Base-by-base conservation (phyloP, 1,140 invertebrate species). In the Manduca sexta region DNA sequence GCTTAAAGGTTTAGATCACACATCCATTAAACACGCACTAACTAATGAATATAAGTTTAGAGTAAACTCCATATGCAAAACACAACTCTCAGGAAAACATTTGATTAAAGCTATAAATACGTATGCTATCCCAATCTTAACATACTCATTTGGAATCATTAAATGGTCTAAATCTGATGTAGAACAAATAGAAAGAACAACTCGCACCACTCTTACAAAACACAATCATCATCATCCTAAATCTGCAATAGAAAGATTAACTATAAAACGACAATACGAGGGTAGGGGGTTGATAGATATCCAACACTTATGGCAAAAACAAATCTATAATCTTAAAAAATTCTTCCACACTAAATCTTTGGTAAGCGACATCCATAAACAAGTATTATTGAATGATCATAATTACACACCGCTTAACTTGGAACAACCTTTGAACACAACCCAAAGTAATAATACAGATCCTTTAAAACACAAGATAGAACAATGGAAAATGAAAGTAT, bases 61-160 rank as follows among this genome's bases (percentile, higher is more conserved):
- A 52, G 10, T 59, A 11, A 51, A 43, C 14, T 0, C 11, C 11
- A 18, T 60, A 14, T 49, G 48, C 13, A 58, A 60, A 29, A 49
- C 26, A 2, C 16, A 60, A 31, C 21, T 65, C 0, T 17, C 40
- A 1, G 15, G 31, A 26, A 55, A 51, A 44, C 31, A 47, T 13
- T n/a, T 49, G 10, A 39, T 60, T 7, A 69, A 64, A 56, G 49
- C 58, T 14, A 17, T 69, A n/a, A 69, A 69, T 15, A 58, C 58
- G 7, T 69, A 52, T 15, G 61, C 61, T 1, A 52, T 64, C 2
- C 61, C 61, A 4, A 45, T 64, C 4, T 14, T 64, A 11, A 61
- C 61, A 1, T 68, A 64, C 17, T 60, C 55, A 3, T 54, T 67
- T 47, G 59, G 59, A 13, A 38, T 65, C 1, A 53, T 61, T 7